phyloP scores from a whole-genome alignment of 2,113 vertebrate genomes.

The Protobothrops flavoviridis region DNA sequence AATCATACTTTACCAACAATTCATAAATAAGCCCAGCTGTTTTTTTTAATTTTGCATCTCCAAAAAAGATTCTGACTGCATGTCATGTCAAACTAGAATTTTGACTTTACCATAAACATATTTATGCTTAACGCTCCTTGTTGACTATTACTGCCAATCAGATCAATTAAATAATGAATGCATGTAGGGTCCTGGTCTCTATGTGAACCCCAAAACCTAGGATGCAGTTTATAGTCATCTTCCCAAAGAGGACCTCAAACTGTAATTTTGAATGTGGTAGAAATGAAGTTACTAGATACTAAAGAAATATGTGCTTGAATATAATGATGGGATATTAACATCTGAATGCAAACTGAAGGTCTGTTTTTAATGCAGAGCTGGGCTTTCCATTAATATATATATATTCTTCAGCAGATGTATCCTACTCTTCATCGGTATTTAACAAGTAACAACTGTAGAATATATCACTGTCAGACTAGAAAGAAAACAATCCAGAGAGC shows the following conservation, averaged over 20 bases:
- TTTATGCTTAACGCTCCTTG: neutral
- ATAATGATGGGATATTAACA: neutral
- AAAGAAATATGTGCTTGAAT: neutral
- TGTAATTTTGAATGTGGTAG: neutral
- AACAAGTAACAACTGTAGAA: constrained; percentile 8
- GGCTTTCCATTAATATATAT: too few relatives aligned
- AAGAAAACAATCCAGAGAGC: constrained; percentile 2
- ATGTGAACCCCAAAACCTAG: neutral
- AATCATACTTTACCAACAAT: neutral
- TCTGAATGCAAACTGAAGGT: too few relatives aligned
- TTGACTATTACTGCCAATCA: neutral
- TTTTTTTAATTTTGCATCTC: neutral
- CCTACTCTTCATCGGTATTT: constrained; percentile 1
- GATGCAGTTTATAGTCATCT: neutral
- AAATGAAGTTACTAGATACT: neutral
- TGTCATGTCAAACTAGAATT: neutral
- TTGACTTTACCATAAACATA: neutral
- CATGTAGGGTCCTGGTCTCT: neutral
- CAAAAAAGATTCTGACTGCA: neutral
- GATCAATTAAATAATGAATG: neutral
- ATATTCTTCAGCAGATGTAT: neutral
- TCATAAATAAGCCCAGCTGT: neutral
- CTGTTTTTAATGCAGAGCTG: too few relatives aligned
- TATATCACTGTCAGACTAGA: constrained; percentile 4
- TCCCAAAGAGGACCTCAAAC: neutral